Evolutionary conservation across 2,113 vertebrate species (phyloP), one percentile per base, ranked within the genome.

Genomic region (Trinectes maculatus): DNA sequence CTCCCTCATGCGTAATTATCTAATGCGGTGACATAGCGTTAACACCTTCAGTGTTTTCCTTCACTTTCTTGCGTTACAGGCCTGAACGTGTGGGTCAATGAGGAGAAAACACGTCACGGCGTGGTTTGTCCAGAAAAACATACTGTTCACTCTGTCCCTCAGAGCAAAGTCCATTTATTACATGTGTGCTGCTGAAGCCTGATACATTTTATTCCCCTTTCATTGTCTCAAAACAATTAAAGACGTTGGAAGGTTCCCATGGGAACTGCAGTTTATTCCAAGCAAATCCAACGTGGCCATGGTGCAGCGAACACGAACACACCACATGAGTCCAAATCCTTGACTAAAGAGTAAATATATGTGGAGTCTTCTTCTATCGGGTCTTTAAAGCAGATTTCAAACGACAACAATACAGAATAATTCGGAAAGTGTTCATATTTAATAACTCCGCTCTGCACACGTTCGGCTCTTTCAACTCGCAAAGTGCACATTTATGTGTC

Each of bases 1-100:
- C 46, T 5, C 33, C 43, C 34, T 15, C 44, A 46, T 62, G 55
- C 57, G 52, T 64, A 80, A 79, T 74, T 68, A 79, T 68, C 58
- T 63, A 62, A 79, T 62, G 54, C 11, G 62, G 44, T 6, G 6
- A 76, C 57, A 71, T 7, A 48, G 63, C 25, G 34, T 22, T 52
- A 74, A 53, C 65, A 19, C 31, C n/a, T n/a, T n/a, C n/a, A n/a
- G n/a, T n/a, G n/a, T n/a, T n/a, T n/a, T n/a, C 42, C 29, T 55
- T 25, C 49, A 24, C 19, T 66, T 34, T 57, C 28, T 22, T 18
- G 16, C 34, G n/a, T 16, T 48, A n/a, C n/a, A n/a, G 46, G 42
- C 22, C 46, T 15, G 15, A 63, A 64, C 57, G 53, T 1, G 8
- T 26, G 28, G 48, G 16, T 26, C 26, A 33, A n/a, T n/a, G n/a